phyloP scores from a whole-genome alignment of 2,113 vertebrate species.

The Anguilla rostrata region DNA sequence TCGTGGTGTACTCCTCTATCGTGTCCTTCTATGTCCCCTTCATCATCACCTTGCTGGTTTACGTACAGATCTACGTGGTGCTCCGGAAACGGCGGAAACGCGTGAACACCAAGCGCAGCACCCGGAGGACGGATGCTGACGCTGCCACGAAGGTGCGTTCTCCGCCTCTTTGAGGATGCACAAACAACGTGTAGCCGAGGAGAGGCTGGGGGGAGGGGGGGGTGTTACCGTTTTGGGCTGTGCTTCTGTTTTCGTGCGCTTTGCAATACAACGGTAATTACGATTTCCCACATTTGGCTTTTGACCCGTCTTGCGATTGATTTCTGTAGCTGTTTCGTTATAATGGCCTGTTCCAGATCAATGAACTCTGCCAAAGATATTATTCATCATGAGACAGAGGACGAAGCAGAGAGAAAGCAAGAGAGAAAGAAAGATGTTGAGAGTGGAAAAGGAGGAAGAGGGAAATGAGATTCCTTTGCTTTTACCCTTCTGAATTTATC shows the following conservation, averaged over 20 bases:
- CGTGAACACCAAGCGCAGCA: conserved; percentile 68
- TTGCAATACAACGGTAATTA: not conserved
- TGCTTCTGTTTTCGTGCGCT: not conserved
- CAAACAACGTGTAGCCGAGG: too few relatives aligned
- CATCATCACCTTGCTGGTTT: conserved; percentile 73
- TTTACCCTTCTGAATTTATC: not conserved
- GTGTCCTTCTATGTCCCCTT: conserved; percentile 77
- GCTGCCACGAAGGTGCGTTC: conserved; percentile 66
- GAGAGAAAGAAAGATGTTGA: not conserved
- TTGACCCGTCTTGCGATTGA: not conserved
- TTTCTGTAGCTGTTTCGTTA: not conserved
- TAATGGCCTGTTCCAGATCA: not conserved
- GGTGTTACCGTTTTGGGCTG: not conserved
- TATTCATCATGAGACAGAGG: not conserved
- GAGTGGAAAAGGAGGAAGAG: not conserved
- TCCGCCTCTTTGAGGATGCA: not conserved
- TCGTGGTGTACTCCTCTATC: conserved; percentile 74
- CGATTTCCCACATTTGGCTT: not conserved
- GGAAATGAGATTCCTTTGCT: not conserved
- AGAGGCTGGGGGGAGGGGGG: too few relatives aligned
- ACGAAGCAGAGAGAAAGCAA: not conserved
- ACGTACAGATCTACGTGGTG: conserved; percentile 74
- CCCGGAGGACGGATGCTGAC: conserved; percentile 52
- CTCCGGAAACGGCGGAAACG: conserved; percentile 67
- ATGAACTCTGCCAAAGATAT: not conserved